Evolutionary conservation across 1,140 invertebrate species (phyloP).

Genomic region (Wiebesia pumilae): DNA sequence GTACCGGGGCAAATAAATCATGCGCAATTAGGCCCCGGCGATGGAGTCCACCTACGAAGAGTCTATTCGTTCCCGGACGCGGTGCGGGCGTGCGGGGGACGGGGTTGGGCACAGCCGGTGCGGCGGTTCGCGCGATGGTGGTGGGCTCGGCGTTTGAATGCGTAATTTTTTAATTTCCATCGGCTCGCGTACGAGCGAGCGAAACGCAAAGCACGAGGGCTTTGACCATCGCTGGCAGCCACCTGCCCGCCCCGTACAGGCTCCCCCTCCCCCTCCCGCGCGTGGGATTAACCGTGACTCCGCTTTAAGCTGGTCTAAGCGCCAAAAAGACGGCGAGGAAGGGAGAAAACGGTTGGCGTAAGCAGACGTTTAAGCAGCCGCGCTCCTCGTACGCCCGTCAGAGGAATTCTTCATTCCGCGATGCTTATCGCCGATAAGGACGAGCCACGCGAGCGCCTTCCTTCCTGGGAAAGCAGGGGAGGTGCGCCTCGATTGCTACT

Average conservation of each 20-base stretch:
- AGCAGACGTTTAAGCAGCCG: background rate
- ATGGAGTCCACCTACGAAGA: conserved; percentile 2
- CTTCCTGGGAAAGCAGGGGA: background rate
- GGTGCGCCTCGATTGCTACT: background rate
- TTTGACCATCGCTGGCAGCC: conserved; percentile 36
- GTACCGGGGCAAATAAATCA: background rate
- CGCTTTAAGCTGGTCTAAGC: background rate
- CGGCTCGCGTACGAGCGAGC: background rate
- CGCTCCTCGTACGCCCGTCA: too few species aligned
- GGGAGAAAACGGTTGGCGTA: background rate
- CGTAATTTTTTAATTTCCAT: conserved; percentile 50
- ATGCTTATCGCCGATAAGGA: conserved; percentile 18
- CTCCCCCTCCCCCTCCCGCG: background rate
- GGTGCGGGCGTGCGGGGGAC: background rate
- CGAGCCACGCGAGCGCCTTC: background rate
- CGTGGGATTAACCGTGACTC: conserved; percentile 24
- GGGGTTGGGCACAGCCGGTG: background rate
- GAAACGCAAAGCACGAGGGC: background rate
- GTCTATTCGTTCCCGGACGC: background rate
- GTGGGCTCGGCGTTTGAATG: conserved; percentile 39
- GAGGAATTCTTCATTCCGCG: conserved; percentile 31
- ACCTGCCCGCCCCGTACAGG: background rate
- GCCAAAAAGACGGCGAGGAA: background rate
- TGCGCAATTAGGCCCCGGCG: background rate
- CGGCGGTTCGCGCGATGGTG: background rate